These are phyloP conservation scores for Hydractinia echinata DNA, from an alignment of 30 jellyfish, hydroid and myxozoan species.

Conservation along the genomic window DNA sequence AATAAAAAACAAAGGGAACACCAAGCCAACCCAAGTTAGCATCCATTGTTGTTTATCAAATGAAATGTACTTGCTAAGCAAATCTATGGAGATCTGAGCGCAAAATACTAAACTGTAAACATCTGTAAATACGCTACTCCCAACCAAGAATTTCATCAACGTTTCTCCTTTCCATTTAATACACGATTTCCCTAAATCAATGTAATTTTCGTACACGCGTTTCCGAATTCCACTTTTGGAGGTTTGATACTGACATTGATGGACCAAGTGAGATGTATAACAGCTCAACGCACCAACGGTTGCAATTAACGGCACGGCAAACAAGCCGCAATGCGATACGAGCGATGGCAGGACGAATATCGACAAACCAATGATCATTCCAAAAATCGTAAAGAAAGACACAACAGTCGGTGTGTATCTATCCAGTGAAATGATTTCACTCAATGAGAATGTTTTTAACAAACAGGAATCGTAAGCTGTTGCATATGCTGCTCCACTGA, in stretches of 20 bases:
- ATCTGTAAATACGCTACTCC: conserved; percentile 49
- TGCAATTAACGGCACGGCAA: conserved; percentile 14
- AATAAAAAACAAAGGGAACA: conserved; percentile 52
- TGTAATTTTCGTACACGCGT: conserved; percentile 44
- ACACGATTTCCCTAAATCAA: conserved; percentile 53
- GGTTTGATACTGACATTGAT: conserved; percentile 50
- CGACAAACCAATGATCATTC: conserved; percentile 54
- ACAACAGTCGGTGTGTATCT: conserved; percentile 47
- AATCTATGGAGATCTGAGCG: conserved; percentile 47
- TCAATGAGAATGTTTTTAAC: conserved; percentile 34
- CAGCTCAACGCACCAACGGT: conserved; percentile 37
- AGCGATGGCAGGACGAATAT: conserved; percentile 63
- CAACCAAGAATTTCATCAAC: conserved; percentile 37
- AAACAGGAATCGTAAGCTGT: background rate
- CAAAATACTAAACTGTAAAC: conserved; percentile 41
- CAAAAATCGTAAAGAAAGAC: conserved; percentile 20
- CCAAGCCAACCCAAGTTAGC: conserved; percentile 38
- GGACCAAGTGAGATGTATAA: conserved; percentile 32
- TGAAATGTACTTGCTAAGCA: conserved; percentile 13
- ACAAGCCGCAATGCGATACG: conserved; percentile 43
- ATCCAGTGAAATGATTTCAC: conserved; percentile 43
- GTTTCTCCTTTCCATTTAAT: conserved; percentile 37
- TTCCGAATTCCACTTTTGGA: conserved; percentile 45
- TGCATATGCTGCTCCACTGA: conserved; percentile 25
- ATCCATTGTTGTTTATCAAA: conserved; percentile 30